Percentiles rank a stretch among this genome's conserved stretches.
phyloP scores from a whole-genome alignment of 1,140 invertebrate genomes.

The Lepidostoma basale region DNA sequence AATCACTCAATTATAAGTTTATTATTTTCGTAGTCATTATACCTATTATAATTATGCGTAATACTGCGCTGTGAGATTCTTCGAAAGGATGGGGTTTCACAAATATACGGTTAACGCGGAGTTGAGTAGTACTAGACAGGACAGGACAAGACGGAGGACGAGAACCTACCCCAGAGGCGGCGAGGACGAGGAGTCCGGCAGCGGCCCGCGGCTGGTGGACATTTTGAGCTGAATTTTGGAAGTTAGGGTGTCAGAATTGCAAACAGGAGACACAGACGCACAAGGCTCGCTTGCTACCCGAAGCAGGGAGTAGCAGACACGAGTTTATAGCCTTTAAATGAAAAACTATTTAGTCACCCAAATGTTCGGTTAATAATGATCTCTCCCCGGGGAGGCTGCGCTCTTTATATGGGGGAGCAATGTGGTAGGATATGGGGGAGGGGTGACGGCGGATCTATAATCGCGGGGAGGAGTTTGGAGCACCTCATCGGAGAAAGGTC shows the following conservation, averaged over 20 bases:
- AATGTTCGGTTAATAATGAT: slow-evolving; percentile 5
- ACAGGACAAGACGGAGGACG: neutral
- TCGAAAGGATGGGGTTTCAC: no score
- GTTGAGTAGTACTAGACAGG: neutral
- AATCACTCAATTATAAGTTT: no score
- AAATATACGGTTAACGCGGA: no score
- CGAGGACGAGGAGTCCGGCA: slow-evolving; percentile 43
- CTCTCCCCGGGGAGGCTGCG: slow-evolving; percentile 3
- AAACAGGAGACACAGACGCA: no score
- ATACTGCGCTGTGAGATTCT: no score
- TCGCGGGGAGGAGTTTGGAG: neutral
- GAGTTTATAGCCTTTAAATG: neutral
- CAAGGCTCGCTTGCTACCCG: no score
- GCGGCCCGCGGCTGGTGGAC: slow-evolving; percentile 39
- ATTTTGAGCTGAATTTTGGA: slow-evolving; percentile 40
- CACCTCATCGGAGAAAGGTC: neutral
- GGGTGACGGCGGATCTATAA: slow-evolving; percentile 9
- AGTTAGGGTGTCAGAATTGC: no score
- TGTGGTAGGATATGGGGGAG: neutral
- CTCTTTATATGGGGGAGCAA: neutral
- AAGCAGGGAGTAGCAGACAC: no score
- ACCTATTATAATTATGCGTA: no score
- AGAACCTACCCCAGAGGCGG: slow-evolving; percentile 40
- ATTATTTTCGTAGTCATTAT: no score
- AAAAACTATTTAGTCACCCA: neutral